Conservation (phyloP, 1,140 invertebrate species). For the Drosophila carrolli region DNA sequence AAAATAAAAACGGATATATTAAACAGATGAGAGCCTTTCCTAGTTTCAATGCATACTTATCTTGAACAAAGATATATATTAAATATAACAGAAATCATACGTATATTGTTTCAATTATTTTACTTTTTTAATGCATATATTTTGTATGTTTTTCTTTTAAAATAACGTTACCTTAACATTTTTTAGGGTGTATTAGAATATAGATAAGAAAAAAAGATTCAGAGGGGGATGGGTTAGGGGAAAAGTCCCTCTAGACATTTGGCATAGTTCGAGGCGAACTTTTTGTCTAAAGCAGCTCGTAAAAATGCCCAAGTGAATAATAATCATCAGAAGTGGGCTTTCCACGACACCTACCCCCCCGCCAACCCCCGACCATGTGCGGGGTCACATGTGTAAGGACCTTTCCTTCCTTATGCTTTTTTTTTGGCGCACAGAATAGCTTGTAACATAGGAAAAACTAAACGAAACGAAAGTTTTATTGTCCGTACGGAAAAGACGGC, state of each 20-base stretch:
- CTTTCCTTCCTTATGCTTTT: conserved; percentile 9
- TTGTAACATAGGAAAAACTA: conserved; percentile 65
- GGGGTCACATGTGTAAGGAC: conserved; percentile 57
- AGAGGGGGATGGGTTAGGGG: not conserved
- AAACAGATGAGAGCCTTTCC: not conserved
- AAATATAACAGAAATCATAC: too few relatives aligned
- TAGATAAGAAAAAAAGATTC: not conserved
- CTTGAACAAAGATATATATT: too few relatives aligned
- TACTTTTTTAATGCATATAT: too few relatives aligned
- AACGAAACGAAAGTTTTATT: conserved; percentile 77
- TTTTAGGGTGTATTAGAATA: conserved; percentile 2
- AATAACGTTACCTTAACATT: too few relatives aligned
- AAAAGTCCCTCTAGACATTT: conserved; percentile 64
- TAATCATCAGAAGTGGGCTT: conserved; percentile 76
- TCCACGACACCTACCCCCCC: conserved; percentile 26
- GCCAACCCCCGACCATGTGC: conserved; percentile 8
- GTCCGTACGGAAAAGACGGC: conserved; percentile 56
- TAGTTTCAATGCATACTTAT: too few relatives aligned
- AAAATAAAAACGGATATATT: not conserved
- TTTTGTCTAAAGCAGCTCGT: conserved; percentile 82
- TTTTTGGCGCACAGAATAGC: conserved; percentile 1
- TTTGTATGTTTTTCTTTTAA: too few relatives aligned
- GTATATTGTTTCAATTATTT: too few relatives aligned
- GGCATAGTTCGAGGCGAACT: conserved; percentile 72
- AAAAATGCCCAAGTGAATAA: conserved; percentile 84